Evolutionary conservation across 2,888 invertebrate species (phyloP).

Genomic region (Allygus modestus): DNA sequence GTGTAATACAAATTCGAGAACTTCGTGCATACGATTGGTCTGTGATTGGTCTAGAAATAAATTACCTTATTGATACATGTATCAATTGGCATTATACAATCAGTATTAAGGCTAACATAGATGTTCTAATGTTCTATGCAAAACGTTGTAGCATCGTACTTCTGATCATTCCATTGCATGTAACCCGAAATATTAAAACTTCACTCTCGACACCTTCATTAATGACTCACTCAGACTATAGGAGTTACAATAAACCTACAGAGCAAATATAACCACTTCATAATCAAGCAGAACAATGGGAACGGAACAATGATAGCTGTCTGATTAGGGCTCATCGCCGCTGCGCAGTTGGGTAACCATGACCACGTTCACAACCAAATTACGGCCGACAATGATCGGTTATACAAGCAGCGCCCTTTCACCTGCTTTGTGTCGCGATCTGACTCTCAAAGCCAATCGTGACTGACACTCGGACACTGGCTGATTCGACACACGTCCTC

Average conservation of each 20-base stretch:
- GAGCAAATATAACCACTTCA: background rate
- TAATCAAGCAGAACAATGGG: background rate
- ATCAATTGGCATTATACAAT: too few species aligned
- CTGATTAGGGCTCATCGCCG: background rate
- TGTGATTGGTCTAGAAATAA: too few species aligned
- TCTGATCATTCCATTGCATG: too few species aligned
- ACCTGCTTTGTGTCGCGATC: background rate
- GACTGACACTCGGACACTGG: conserved; percentile 11
- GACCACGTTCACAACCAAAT: conserved; percentile 34
- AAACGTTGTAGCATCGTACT: too few species aligned
- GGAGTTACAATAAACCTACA: too few species aligned
- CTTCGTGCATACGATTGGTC: too few species aligned
- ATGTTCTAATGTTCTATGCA: too few species aligned
- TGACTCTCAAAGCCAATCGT: background rate
- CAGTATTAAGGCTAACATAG: too few species aligned
- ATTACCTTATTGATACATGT: too few species aligned
- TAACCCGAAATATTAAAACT: too few species aligned
- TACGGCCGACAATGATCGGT: conserved; percentile 12
- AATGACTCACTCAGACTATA: background rate
- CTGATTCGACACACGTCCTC: conserved; percentile 5
- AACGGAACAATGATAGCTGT: background rate
- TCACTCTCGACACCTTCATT: background rate
- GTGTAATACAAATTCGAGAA: too few species aligned
- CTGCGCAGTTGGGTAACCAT: conserved; percentile 7
- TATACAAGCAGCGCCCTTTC: conserved; percentile 30